Conservation (phyloP, 2,113 vertebrate species). For the Mirounga angustirostris region DNA sequence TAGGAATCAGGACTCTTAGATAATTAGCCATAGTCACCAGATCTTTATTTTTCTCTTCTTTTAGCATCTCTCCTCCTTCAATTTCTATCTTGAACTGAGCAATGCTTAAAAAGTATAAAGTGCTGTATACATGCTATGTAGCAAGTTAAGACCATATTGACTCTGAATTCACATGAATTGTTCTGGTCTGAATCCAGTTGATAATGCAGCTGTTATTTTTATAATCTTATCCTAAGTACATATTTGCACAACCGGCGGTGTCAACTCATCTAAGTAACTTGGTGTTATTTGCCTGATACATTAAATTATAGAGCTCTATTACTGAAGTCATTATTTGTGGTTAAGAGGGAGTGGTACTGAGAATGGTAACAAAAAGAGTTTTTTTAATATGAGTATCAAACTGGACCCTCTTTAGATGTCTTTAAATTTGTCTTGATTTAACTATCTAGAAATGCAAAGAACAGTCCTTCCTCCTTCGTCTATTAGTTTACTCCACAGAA, state of each 20-base stretch:
- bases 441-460: constrained; percentile 29
- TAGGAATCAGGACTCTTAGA: background rate
- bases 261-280: constrained; percentile 72
- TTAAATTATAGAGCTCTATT: constrained; percentile 72
- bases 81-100: constrained; percentile 55
- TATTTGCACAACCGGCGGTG: constrained; percentile 75
- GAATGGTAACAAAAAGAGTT: constrained; percentile 60
- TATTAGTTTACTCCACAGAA: background rate
- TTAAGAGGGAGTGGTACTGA: constrained; percentile 74
- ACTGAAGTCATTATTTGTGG: constrained; percentile 66
- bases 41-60: constrained; percentile 60
- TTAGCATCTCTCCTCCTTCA: constrained; percentile 14
- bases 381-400: constrained; percentile 57
- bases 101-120: constrained; percentile 59
- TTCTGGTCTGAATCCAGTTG: constrained; percentile 74
- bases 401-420: constrained; percentile 31
- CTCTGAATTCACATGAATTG: constrained; percentile 66
- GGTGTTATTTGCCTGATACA: constrained; percentile 73
- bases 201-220: constrained; percentile 78
- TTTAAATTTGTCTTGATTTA: constrained; percentile 58
- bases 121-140: background rate
- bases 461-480: background rate
- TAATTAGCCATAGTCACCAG: constrained; percentile 30
- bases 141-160: constrained; percentile 59
- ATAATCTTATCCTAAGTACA: constrained; percentile 77